Evolutionary conservation across 2,113 vertebrate genomes (phyloP).

Genomic region (Dasypus novemcinctus): DNA sequence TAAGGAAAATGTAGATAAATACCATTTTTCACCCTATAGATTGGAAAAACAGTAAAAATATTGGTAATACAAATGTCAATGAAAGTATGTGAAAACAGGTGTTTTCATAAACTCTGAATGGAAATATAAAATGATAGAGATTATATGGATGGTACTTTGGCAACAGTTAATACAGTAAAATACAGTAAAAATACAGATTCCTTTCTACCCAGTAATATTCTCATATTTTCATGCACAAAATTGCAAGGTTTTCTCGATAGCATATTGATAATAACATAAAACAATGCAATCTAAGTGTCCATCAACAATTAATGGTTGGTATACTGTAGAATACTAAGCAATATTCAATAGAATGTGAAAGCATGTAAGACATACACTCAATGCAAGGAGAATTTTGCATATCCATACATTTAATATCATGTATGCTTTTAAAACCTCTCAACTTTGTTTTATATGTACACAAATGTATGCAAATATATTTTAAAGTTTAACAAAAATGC

Average conservation of each 20-base stretch:
- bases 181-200: neutral
- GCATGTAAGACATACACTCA: neutral
- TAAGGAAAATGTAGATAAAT: neutral
- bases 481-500: constrained; percentile 1
- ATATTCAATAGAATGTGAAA: neutral
- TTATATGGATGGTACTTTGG: neutral
- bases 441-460: neutral
- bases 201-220: neutral
- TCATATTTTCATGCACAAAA: neutral
- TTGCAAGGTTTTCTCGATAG: neutral
- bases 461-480: neutral
- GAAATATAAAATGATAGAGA: neutral
- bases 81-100: neutral
- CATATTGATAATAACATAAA: neutral
- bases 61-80: neutral
- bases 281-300: neutral
- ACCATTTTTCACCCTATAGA: neutral
- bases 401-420: neutral
- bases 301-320: neutral
- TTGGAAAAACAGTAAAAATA: neutral
- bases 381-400: neutral
- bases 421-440: neutral
- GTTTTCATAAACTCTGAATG: neutral
- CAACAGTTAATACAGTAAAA: neutral
- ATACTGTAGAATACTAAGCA: neutral